Evolutionary conservation across 2,797 vertebrate species (phyloP).

Genomic region (Scleropages formosus): DNA sequence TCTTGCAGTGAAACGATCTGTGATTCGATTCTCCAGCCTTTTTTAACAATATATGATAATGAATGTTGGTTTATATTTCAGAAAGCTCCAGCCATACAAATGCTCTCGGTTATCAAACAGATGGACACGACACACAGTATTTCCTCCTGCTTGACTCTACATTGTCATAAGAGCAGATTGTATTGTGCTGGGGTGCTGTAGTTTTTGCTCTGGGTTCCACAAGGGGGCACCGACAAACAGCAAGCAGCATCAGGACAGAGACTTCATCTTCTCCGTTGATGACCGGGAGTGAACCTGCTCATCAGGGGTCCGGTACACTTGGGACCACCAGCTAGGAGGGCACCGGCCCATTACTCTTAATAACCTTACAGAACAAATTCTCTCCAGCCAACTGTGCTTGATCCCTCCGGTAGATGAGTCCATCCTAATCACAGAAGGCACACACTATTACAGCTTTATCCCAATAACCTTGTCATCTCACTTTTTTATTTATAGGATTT

Average conservation of each 20-base stretch:
- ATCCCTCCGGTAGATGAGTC: not conserved
- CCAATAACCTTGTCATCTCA: no score
- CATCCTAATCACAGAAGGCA: not conserved
- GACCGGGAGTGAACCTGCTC: not conserved
- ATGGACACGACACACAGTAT: not conserved
- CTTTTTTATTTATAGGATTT: no score
- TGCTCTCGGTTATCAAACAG: not conserved
- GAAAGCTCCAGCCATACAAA: not conserved
- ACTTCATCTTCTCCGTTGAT: conserved; percentile 6
- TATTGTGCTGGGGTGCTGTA: not conserved
- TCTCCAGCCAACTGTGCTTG: not conserved
- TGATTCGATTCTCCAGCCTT: not conserved
- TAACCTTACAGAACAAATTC: conserved; percentile 4
- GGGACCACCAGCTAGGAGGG: not conserved
- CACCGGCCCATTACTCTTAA: not conserved
- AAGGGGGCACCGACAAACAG: conserved; percentile 44
- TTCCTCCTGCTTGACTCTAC: not conserved
- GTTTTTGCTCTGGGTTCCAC: conserved; percentile 31
- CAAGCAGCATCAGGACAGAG: not conserved
- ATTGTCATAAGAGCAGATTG: not conserved
- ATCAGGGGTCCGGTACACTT: not conserved
- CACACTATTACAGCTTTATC: not conserved
- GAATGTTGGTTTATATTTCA: conserved; percentile 3
- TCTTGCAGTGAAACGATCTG: conserved; percentile 3
- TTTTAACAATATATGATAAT: not conserved